Evolutionary conservation across 2,888 invertebrate genomes (phyloP), one percentile per base, ranked within the genome.

Genomic region (Dryocosmus kuriphilus): DNA sequence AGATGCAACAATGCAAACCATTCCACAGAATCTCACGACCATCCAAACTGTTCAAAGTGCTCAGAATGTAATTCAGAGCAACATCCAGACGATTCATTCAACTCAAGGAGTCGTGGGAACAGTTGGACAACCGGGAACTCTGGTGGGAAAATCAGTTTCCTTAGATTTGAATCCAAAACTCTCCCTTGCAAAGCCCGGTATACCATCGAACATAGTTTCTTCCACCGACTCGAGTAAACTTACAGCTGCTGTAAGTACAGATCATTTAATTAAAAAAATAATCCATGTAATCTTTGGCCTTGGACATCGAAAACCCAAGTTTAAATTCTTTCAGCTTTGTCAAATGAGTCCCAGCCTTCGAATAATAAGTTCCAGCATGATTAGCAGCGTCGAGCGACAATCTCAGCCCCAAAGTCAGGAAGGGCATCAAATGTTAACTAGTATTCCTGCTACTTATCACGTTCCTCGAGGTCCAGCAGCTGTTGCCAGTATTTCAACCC

Each of bases 401-500:
- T 63, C 80, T 22, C 90, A 89, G 62, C 88, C 88, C 80, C 71
- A 86, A 27, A 80, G 84, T 65, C 89, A 88, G 75, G 86, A 87
- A 51, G 80, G 88, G 3, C 89, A 90, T 62, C 91, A 91, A 80
- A 89, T 92, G 74, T 90, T 92, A 57, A 90, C 92, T 16, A 92
- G 87, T 74, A 89, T 91, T 76, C 88, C 90, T 65, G 89, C 91
- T 16, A 91, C 91, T 14, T 92, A 92, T 85, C 92, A 92, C 85
- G 92, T 92, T 67, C 92, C 93, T 9, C 87, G 92, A 83, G 96
- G 96, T 1, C 94, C 96, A 22, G 96, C 96, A 0, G 95, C 95
- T 16, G 96, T 96, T 3, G 96, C 96, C 0, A 96, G 95, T 82
- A 93, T 96, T 27, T 94, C 96, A 16, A 94, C 95, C 9, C 94